A percentile compares a stretch with the other conserved stretches of the same genome.
These are phyloP conservation scores for Podilymbus podiceps DNA, from an alignment of 2,113 vertebrate genomes.

Conservation along the genomic window DNA sequence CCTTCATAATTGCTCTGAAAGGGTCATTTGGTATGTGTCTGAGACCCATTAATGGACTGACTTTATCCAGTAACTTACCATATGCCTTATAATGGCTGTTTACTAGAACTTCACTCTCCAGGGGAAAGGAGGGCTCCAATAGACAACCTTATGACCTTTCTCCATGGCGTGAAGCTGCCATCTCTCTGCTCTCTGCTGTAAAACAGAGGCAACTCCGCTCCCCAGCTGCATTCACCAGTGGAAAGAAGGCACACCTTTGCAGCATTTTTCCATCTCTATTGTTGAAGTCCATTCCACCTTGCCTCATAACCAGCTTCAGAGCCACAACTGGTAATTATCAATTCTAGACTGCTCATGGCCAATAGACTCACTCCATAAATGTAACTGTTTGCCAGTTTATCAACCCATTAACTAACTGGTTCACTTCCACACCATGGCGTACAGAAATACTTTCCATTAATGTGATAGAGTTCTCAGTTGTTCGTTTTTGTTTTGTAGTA, in stretches of 20 bases:
- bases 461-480: neutral
- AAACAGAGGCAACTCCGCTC: conserved; percentile 52
- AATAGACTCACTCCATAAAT: neutral
- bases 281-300: conserved; percentile 58
- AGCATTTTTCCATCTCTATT: conserved; percentile 65
- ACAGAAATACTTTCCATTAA: neutral
- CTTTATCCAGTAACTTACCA: neutral
- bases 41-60: conserved; percentile 3
- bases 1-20: neutral
- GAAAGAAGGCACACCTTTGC: conserved; percentile 54
- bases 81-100: conserved; percentile 35
- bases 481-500: neutral
- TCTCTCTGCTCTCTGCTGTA: conserved; percentile 55
- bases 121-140: conserved; percentile 53
- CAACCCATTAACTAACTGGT: neutral
- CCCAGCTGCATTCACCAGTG: conserved; percentile 42
- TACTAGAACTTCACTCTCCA: conserved; percentile 60
- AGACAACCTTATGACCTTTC: conserved; percentile 33
- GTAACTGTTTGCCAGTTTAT: neutral
- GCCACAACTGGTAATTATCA: conserved; percentile 58
- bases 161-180: conserved; percentile 46
- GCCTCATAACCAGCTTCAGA: conserved; percentile 64
- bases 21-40: neutral
- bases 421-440: neutral
- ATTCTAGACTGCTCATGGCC: conserved; percentile 42